Conservation (phyloP, 2,888 invertebrate species). For the Melanotus villosus region DNA sequence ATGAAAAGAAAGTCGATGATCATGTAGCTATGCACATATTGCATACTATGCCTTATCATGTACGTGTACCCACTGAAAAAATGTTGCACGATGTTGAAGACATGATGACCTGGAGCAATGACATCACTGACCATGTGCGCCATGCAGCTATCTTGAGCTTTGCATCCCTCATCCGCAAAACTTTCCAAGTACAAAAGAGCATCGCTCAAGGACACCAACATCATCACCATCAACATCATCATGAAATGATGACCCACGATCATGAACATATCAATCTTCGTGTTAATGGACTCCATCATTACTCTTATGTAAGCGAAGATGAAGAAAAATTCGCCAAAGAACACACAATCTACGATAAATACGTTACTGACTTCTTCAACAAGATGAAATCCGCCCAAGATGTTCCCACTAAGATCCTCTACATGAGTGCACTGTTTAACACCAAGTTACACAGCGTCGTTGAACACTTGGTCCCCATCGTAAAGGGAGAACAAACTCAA, state of each 20-base stretch:
- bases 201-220: slow-evolving; percentile 63
- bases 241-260: slow-evolving; percentile 22
- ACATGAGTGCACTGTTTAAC: slow-evolving; percentile 69
- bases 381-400: slow-evolving; percentile 55
- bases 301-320: slow-evolving; percentile 2
- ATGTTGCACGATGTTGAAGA: slow-evolving; percentile 63
- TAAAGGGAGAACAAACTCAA: slow-evolving; percentile 62
- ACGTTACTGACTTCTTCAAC: slow-evolving; percentile 55
- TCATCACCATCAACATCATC: slow-evolving; percentile 24
- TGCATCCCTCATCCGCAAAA: slow-evolving; percentile 60
- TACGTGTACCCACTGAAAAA: slow-evolving; percentile 65
- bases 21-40: slow-evolving; percentile 62
- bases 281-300: slow-evolving; percentile 1
- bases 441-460: slow-evolving; percentile 64
- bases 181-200: slow-evolving; percentile 13
- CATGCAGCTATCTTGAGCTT: slow-evolving; percentile 59
- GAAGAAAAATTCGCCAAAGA: slow-evolving; percentile 38
- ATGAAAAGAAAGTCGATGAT: slow-evolving; percentile 58
- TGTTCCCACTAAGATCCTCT: slow-evolving; percentile 65
- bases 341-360: slow-evolving; percentile 53
- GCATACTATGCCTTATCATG: slow-evolving; percentile 65
- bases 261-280: slow-evolving; percentile 31
- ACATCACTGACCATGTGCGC: slow-evolving; percentile 48
- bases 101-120: slow-evolving; percentile 57
- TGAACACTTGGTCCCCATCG: slow-evolving; percentile 65